A percentile compares a stretch with the other conserved stretches of the same genome.
phyloP scores from a whole-genome alignment of 1,140 invertebrate genomes.

The Drosophila orena region DNA sequence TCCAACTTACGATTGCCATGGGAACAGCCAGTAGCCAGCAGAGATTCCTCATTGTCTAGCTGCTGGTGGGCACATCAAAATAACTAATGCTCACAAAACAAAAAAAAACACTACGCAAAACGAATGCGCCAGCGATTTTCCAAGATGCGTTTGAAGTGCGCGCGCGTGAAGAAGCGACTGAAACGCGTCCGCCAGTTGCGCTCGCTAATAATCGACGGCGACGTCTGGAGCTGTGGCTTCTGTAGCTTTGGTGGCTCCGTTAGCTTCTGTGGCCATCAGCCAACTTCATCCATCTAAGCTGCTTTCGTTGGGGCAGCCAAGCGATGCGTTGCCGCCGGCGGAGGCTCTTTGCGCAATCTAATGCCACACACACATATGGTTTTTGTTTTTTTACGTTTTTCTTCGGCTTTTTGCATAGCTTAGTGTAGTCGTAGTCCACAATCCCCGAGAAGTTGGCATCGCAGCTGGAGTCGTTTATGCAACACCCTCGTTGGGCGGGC shows the following conservation, averaged over 20 bases:
- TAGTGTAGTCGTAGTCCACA: constrained; percentile 21
- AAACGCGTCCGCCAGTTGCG: constrained; percentile 54
- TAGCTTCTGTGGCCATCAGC: constrained; percentile 17
- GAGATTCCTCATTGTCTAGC: constrained; percentile 37
- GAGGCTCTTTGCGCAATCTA: constrained; percentile 61
- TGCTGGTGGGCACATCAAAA: constrained; percentile 1
- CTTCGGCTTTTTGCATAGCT: constrained; percentile 34
- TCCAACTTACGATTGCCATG: constrained; percentile 53
- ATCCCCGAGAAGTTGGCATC: constrained; percentile 3
- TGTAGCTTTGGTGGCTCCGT: constrained; percentile 11
- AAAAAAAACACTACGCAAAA: constrained; percentile 8
- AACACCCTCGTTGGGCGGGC: constrained; percentile 45
- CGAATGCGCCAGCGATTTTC: constrained; percentile 1
- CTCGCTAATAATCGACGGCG: constrained; percentile 62
- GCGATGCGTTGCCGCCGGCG: constrained; percentile 57
- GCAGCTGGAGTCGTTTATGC: constrained; percentile 59
- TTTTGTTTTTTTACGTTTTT: constrained; percentile 5
- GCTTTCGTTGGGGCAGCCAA: constrained; percentile 76
- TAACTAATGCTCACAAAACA: neutral
- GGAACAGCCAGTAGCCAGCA: constrained; percentile 31
- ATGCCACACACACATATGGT: constrained; percentile 21
- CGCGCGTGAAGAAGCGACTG: constrained; percentile 63
- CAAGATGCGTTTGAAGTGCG: constrained; percentile 42
- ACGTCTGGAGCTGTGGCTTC: constrained; percentile 7
- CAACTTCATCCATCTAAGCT: constrained; percentile 13